Conservation (phyloP, 2,888 invertebrate genomes). For the Lasioglossum leucozonium region DNA sequence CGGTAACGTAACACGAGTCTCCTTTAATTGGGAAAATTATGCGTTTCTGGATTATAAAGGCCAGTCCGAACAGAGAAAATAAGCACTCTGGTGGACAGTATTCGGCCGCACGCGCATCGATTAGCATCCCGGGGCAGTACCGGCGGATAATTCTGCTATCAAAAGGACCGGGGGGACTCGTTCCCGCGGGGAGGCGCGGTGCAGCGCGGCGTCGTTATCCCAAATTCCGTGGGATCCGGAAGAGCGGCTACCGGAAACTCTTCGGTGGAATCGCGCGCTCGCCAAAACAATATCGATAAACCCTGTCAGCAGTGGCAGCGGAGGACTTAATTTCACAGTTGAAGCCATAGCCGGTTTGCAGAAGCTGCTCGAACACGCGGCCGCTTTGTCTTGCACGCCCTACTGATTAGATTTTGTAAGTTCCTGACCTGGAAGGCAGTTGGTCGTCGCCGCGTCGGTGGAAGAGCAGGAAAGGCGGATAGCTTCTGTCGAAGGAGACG, state of each 20-base stretch:
- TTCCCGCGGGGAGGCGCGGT: too few relatives aligned
- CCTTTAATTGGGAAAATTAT: neutral
- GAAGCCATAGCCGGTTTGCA: neutral
- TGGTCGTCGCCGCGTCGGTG: neutral
- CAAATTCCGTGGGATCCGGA: constrained; percentile 22
- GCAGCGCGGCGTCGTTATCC: neutral
- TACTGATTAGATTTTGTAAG: constrained; percentile 70
- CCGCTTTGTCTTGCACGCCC: constrained; percentile 63
- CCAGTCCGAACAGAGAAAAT: neutral
- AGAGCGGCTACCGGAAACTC: neutral
- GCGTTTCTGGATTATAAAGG: neutral
- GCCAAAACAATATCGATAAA: constrained; percentile 45
- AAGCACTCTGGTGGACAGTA: neutral
- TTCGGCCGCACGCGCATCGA: neutral
- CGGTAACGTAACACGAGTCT: too few relatives aligned
- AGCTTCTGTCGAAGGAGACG: neutral
- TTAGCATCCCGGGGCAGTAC: neutral
- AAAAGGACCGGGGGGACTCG: constrained; percentile 17
- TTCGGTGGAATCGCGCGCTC: constrained; percentile 4
- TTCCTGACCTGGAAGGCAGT: constrained; percentile 51
- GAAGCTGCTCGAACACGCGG: constrained; percentile 33
- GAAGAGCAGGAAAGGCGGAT: constrained; percentile 45
- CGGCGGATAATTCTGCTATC: neutral
- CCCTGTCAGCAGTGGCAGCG: constrained; percentile 17
- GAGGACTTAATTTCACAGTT: constrained; percentile 40